Conservation (phyloP, 35 echinoderm and acorn worm species). For the Ptychodera flava region DNA sequence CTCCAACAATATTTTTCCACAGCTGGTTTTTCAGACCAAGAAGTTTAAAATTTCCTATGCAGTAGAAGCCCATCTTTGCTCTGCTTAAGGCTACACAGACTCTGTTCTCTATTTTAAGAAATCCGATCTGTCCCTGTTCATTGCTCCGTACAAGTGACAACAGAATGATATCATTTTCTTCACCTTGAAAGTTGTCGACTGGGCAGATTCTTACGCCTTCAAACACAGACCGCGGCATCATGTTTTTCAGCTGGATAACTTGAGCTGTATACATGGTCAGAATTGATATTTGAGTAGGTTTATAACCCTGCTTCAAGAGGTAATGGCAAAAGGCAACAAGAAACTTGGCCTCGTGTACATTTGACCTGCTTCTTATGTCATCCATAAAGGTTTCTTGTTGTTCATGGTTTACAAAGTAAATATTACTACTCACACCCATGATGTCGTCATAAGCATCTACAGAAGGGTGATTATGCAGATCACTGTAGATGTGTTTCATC, state of each 20-base stretch:
- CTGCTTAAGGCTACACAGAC: conserved; percentile 74
- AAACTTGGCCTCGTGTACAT: conserved; percentile 63
- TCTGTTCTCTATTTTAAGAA: conserved; percentile 61
- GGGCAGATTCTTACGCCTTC: conserved; percentile 52
- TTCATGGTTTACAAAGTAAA: conserved; percentile 76
- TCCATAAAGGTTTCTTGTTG: conserved; percentile 29
- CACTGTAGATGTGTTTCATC: conserved; percentile 57
- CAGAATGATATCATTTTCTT: conserved; percentile 87
- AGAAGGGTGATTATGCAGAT: conserved; percentile 54
- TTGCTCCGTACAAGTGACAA: conserved; percentile 83
- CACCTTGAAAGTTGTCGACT: conserved; percentile 71
- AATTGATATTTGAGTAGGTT: conserved; percentile 47
- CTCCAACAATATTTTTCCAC: conserved; percentile 48
- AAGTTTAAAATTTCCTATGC: conserved; percentile 72
- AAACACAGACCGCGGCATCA: conserved; percentile 31
- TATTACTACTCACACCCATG: conserved; percentile 45
- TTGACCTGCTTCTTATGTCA: conserved; percentile 60
- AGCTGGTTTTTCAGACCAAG: conserved; percentile 56
- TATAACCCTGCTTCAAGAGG: conserved; percentile 60
- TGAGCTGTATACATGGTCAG: conserved; percentile 79
- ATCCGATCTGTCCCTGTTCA: conserved; percentile 48
- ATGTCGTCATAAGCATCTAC: conserved; percentile 40
- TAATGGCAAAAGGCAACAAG: conserved; percentile 60
- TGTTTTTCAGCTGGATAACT: conserved; percentile 28
- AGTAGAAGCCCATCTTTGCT: conserved; percentile 80